These are phyloP conservation scores for Pyrocephalus nanus DNA, from an alignment of 2,797 vertebrate species.

Conservation along the genomic window DNA sequence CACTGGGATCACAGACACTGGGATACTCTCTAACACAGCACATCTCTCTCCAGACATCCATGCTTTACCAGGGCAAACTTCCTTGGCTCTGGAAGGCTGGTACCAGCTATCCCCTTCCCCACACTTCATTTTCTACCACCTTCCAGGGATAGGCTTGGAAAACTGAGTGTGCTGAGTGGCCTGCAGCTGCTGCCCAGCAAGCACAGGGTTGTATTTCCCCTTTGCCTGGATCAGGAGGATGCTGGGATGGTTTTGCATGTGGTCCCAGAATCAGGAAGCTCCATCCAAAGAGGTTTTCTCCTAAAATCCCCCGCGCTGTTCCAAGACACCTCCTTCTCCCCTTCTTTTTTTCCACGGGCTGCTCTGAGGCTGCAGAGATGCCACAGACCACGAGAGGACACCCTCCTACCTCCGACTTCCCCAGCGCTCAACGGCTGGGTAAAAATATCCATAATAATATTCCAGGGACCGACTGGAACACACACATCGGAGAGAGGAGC, in stretches of 20 bases:
- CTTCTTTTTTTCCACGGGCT: background rate
- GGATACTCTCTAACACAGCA: background rate
- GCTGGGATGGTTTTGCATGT: rapidly evolving
- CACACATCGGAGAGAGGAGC: constrained; percentile 33
- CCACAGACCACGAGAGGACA: constrained; percentile 74
- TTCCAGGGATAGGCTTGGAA: background rate
- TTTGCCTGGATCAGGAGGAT: rapidly evolving
- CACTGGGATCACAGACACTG: background rate
- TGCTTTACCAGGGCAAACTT: rapidly evolving
- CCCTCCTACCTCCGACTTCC: constrained; percentile 65
- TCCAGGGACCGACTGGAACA: constrained; percentile 47
- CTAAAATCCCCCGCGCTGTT: background rate
- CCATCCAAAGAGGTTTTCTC: background rate
- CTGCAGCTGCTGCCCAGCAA: background rate
- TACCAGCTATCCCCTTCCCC: background rate
- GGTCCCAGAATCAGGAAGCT: background rate
- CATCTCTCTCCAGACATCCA: background rate
- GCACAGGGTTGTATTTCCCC: rapidly evolving
- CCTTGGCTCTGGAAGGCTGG: background rate
- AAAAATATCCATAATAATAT: constrained; percentile 31
- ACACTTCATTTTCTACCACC: background rate
- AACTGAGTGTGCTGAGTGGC: rapidly evolving
- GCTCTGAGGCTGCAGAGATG: constrained; percentile 4
- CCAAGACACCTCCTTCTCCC: background rate
- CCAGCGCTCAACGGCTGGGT: background rate